Evolutionary conservation across 2,113 vertebrate species (phyloP).

Genomic region (Dasyornis broadbenti): DNA sequence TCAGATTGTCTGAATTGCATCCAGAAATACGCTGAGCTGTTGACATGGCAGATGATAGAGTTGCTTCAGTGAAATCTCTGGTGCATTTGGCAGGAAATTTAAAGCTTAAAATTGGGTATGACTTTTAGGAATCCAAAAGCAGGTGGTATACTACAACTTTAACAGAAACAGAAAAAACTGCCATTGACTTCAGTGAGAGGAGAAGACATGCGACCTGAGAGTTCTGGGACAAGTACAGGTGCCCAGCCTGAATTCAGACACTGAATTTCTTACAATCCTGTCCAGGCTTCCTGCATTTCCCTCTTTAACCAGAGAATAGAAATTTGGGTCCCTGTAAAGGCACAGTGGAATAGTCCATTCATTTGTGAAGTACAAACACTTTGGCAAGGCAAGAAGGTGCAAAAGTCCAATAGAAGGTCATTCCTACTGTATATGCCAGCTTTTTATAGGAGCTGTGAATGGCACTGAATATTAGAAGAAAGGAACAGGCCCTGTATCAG

Average conservation of each 20-base stretch:
- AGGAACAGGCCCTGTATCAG: neutral
- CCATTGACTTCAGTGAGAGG: neutral
- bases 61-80: neutral
- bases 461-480: neutral
- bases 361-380: neutral
- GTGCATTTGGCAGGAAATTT: neutral
- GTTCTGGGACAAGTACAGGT: rapidly evolving
- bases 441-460: neutral
- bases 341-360: neutral
- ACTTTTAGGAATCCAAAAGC: neutral
- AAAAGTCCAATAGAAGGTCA: neutral
- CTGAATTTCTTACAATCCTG: neutral
- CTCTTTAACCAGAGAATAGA: neutral
- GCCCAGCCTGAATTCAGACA: neutral
- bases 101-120: neutral
- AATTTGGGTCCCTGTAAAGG: neutral
- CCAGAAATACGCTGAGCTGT: neutral
- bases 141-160: neutral
- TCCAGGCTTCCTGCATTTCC: neutral
- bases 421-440: neutral
- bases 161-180: neutral
- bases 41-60: neutral
- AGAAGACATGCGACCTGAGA: neutral
- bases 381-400: neutral
- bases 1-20: neutral